phyloP scores from a whole-genome alignment of 1,140 invertebrate genomes.

The Calliphora vicina region DNA sequence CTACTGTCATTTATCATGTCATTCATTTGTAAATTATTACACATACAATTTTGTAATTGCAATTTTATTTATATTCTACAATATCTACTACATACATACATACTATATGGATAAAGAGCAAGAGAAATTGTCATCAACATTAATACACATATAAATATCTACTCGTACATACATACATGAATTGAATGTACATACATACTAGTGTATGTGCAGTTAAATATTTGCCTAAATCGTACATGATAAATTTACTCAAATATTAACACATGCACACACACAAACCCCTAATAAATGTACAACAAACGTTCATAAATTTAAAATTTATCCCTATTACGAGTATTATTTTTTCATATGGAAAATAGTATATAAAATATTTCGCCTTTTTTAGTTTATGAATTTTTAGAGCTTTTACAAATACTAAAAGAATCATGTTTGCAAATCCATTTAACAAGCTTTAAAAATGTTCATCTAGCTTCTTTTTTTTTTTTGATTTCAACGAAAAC shows the following conservation, averaged over 20 bases:
- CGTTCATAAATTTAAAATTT: neutral
- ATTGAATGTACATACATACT: neutral
- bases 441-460: neutral
- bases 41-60: constrained; percentile 33
- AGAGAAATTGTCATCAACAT: neutral
- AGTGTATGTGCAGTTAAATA: neutral
- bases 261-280: neutral
- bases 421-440: constrained; percentile 4
- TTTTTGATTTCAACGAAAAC: neutral
- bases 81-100: too few relatives aligned
- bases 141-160: neutral
- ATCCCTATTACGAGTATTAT: neutral
- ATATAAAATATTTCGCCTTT: neutral
- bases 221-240: constrained; percentile 7
- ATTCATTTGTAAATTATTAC: constrained; percentile 35
- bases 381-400: neutral
- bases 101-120: neutral
- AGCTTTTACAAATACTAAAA: neutral
- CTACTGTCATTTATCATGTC: constrained; percentile 33
- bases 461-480: neutral
- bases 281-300: neutral
- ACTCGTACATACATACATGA: neutral
- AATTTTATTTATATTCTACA: constrained; percentile 31
- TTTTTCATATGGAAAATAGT: neutral
- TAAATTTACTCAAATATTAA: neutral